Evolutionary conservation across 2,113 vertebrate genomes (phyloP).

Genomic region (Rhea pennata): DNA sequence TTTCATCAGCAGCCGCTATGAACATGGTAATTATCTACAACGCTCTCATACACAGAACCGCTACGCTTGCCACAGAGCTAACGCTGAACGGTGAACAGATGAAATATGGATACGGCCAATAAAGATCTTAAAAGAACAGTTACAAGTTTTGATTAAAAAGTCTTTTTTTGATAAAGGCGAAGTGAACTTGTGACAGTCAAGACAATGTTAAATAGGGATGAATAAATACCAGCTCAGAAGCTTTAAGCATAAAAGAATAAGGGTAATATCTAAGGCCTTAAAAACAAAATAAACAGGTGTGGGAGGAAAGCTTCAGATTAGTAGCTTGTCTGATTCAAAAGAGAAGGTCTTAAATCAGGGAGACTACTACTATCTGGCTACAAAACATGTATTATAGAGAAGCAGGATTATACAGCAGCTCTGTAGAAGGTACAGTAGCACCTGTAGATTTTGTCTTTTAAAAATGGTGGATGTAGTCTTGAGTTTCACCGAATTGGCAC

Average conservation of each 20-base stretch:
- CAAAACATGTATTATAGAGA: rapidly evolving
- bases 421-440: neutral
- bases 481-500: neutral
- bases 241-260: neutral
- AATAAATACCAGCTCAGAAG: neutral
- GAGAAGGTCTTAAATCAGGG: neutral
- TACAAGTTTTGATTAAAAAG: neutral
- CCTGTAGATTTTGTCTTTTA: neutral
- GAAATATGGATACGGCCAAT: neutral
- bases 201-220: neutral
- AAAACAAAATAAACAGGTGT: neutral
- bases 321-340: neutral
- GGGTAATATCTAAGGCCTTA: neutral
- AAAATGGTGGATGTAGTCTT: neutral
- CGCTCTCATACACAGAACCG: neutral
- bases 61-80: neutral
- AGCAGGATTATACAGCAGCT: neutral
- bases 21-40: neutral
- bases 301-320: neutral
- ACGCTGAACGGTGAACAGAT: neutral
- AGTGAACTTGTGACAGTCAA: neutral
- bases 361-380: rapidly evolving
- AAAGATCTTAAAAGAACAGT: neutral
- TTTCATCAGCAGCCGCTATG: neutral
- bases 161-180: too few relatives aligned